Percentiles rank a stretch among this genome's conserved stretches.
Evolutionary conservation across 2,797 vertebrate genomes (phyloP).

Genomic region (Rhodeus uyekii): DNA sequence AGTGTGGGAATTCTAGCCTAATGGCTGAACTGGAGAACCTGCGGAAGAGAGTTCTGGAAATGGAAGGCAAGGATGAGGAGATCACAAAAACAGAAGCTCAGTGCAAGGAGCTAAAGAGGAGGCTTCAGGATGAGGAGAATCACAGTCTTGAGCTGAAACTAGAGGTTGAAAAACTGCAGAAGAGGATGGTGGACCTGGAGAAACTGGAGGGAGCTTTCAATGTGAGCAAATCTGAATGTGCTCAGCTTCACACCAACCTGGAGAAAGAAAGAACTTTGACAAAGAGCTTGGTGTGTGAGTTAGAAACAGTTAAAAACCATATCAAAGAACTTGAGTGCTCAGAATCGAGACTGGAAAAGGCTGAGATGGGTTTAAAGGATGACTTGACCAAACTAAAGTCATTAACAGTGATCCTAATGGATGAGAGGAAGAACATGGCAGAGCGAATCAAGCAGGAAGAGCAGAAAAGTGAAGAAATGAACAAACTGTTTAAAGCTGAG

Average conservation of each 20-base stretch:
- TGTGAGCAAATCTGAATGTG: constrained; percentile 85
- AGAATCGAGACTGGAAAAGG: constrained; percentile 84
- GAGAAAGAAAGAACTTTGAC: constrained; percentile 87
- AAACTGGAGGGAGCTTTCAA: constrained; percentile 88
- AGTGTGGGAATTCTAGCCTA: constrained; percentile 87
- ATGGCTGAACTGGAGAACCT: constrained; percentile 93
- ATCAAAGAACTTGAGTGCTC: constrained; percentile 88
- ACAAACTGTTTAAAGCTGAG: constrained; percentile 86
- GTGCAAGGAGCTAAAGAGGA: constrained; percentile 88
- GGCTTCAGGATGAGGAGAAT: constrained; percentile 88
- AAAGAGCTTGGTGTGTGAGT: constrained; percentile 84
- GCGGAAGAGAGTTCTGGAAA: constrained; percentile 90
- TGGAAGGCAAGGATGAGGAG: constrained; percentile 98
- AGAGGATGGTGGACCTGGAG: constrained; percentile 90
- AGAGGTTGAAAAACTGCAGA: constrained; percentile 92
- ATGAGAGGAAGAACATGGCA: constrained; percentile 90
- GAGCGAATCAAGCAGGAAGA: constrained; percentile 92
- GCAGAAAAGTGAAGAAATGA: constrained; percentile 84
- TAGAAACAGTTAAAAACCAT: constrained; percentile 83
- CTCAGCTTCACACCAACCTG: constrained; percentile 83
- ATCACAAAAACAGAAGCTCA: constrained; percentile 90
- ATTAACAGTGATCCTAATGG: constrained; percentile 88
- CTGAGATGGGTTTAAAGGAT: constrained; percentile 87
- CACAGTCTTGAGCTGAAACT: constrained; percentile 85
- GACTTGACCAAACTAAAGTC: constrained; percentile 94